These are phyloP conservation scores for Oryzias woworae DNA, from an alignment of 2,113 vertebrate genomes.

Conservation along the genomic window DNA sequence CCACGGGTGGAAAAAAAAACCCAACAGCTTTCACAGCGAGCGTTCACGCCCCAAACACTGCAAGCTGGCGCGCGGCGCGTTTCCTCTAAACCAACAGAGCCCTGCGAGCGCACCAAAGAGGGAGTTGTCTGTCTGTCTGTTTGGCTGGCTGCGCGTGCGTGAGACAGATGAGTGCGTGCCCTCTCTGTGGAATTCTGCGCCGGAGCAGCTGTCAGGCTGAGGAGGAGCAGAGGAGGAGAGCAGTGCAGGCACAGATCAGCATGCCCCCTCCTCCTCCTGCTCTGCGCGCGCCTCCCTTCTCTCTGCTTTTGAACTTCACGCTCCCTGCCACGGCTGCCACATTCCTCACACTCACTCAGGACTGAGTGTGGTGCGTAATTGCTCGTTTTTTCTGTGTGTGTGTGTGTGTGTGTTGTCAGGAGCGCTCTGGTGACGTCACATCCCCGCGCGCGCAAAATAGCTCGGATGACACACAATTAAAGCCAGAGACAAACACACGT, in stretches of 20 bases:
- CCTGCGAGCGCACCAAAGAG: constrained; percentile 57
- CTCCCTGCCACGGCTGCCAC: constrained; percentile 58
- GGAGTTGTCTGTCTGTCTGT: constrained; percentile 44
- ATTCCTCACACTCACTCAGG: constrained; percentile 54
- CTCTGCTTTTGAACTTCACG: constrained; percentile 24
- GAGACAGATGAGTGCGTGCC: constrained; percentile 25
- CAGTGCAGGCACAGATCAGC: constrained; percentile 66
- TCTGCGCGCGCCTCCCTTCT: constrained; percentile 18
- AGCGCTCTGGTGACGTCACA: constrained; percentile 55
- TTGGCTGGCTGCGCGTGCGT: constrained; percentile 18
- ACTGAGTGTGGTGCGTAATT: constrained; percentile 52
- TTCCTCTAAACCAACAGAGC: constrained; percentile 67
- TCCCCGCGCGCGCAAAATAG: constrained; percentile 7
- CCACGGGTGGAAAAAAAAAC: constrained; percentile 3
- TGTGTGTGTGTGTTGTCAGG: constrained; percentile 45
- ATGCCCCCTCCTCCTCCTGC: constrained; percentile 52
- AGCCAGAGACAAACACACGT: constrained; percentile 52
- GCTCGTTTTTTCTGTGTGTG: constrained; percentile 48
- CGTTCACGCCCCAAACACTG: constrained; percentile 45
- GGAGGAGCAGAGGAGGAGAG: constrained; percentile 65
- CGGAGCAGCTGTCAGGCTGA: constrained; percentile 73
- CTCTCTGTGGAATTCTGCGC: constrained; percentile 71
- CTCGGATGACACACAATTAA: constrained; percentile 59
- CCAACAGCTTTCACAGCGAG: constrained; percentile 34
- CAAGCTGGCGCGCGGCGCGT: constrained; percentile 59